These are phyloP conservation scores for Varecia variegata DNA, from an alignment of 2,797 vertebrate genomes.

Conservation along the genomic window DNA sequence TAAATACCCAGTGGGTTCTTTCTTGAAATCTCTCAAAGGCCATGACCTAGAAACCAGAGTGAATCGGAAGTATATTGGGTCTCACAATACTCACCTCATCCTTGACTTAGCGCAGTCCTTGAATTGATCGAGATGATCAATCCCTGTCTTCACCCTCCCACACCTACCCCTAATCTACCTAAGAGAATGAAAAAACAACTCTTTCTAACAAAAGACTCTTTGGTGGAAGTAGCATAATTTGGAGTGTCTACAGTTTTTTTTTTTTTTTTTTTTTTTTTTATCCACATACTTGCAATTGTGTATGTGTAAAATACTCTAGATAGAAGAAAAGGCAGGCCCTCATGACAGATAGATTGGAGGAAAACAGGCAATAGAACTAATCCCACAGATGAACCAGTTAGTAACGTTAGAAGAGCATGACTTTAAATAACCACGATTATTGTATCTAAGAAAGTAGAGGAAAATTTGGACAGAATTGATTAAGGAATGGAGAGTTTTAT, in stretches of 20 bases:
- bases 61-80: neutral
- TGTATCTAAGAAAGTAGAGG: neutral
- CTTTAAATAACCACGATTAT: neutral
- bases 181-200: neutral
- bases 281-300: no score
- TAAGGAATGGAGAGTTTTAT: neutral
- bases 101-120: no score
- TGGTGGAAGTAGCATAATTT: neutral
- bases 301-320: neutral
- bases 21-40: neutral
- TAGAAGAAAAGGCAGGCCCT: neutral
- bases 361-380: neutral
- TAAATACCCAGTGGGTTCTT: neutral
- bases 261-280: neutral
- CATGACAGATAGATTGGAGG: neutral
- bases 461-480: neutral
- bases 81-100: neutral
- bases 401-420: neutral
- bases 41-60: neutral
- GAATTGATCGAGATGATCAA: no score
- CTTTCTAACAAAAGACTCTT: neutral
- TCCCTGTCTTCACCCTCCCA: fast-evolving
- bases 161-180: neutral
- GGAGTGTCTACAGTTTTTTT: neutral
- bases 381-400: neutral